Evolutionary conservation across 2,888 invertebrate genomes (phyloP).

Genomic region (Neuroscelio doddi): DNA sequence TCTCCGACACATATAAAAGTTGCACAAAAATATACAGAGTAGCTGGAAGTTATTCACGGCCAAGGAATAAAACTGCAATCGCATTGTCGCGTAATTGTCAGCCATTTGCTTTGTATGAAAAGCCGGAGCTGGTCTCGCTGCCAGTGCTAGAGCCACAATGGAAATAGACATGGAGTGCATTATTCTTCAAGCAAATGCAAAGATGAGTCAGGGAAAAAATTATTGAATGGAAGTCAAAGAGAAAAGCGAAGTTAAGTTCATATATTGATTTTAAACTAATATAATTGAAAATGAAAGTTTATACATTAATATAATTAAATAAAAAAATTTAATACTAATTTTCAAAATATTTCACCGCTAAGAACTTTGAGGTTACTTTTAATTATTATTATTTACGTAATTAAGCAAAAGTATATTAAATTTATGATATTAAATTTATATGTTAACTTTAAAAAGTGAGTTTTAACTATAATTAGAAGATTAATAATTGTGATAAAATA

Average conservation of each 20-base stretch:
- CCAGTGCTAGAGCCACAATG: constrained; percentile 16
- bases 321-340: no score
- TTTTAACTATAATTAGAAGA: no score
- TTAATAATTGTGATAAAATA: no score
- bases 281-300: no score
- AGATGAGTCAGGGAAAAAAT: constrained; percentile 15
- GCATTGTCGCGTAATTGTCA: constrained; percentile 36
- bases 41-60: constrained; percentile 28
- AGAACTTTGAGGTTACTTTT: no score
- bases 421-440: no score
- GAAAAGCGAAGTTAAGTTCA: no score
- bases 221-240: constrained; percentile 15
- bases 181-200: constrained; percentile 27
- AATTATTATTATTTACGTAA: no score
- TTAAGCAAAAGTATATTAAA: no score
- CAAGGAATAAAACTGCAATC: constrained; percentile 26
- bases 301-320: no score
- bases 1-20: constrained; percentile 14
- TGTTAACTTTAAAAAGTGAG: no score
- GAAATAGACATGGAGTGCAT: constrained; percentile 28
- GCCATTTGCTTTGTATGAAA: constrained; percentile 38
- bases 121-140: constrained; percentile 12
- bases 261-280: constrained; percentile 3
- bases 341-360: no score
- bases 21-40: constrained; percentile 19